A percentile compares a stretch with the other conserved stretches of the same genome.
Conservation (phyloP, 2,888 invertebrate genomes). For the Parapristionchus giblindavisi region DNA sequence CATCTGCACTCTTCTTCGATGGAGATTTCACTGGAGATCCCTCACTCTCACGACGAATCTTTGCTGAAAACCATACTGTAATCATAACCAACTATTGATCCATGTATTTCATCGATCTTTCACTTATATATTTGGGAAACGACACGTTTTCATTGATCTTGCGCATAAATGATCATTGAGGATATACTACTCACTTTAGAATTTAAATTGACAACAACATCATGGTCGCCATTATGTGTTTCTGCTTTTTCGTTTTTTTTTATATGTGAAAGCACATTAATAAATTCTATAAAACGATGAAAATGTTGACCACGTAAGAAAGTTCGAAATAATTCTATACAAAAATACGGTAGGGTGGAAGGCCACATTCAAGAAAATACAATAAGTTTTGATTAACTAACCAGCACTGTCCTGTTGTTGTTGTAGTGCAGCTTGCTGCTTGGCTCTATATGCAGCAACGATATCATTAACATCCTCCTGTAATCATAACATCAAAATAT, state of each 20-base stretch:
- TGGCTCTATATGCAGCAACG: conserved; percentile 24
- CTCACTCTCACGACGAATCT: conserved; percentile 36
- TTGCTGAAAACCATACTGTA: conserved; percentile 7
- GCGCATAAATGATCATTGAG: not conserved
- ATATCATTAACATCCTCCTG: conserved; percentile 21
- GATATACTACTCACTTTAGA: not conserved
- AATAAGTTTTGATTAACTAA: not conserved
- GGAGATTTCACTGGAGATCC: conserved; percentile 11
- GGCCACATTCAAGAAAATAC: too few relatives aligned
- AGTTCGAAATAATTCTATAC: too few relatives aligned
- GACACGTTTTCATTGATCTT: not conserved
- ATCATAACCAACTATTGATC: not conserved
- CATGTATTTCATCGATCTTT: not conserved
- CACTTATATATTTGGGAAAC: not conserved
- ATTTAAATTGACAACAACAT: too few relatives aligned
- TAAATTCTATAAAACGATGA: too few relatives aligned
- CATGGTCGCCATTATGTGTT: too few relatives aligned
- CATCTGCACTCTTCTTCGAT: not conserved
- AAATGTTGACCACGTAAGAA: too few relatives aligned
- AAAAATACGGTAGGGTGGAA: too few relatives aligned
- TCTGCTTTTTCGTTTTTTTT: too few relatives aligned
- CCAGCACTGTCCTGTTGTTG: conserved; percentile 25
- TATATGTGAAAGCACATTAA: too few relatives aligned
- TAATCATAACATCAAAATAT: not conserved
- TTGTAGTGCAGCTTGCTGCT: conserved; percentile 34